These are phyloP conservation scores for Sphecodes monilicornis DNA, from an alignment of 2,888 invertebrate species.

Conservation along the genomic window DNA sequence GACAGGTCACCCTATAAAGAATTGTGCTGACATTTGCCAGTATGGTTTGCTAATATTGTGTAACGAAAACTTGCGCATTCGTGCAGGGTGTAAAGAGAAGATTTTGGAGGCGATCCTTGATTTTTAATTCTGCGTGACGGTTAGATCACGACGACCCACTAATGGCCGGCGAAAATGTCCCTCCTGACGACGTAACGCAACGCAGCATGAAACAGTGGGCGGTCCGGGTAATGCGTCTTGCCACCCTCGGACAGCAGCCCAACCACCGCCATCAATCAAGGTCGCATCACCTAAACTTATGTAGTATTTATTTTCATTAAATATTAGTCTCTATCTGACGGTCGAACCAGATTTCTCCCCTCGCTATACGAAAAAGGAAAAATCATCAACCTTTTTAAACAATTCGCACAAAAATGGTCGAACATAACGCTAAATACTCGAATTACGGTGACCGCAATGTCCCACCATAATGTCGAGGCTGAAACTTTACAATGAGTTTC, in stretches of 20 bases:
- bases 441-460: not conserved
- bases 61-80: not conserved
- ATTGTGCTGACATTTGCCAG: not conserved
- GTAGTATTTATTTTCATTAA: slow-evolving; percentile 84
- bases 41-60: not conserved
- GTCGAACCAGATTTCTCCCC: slow-evolving; percentile 19
- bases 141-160: slow-evolving; percentile 66
- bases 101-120: slow-evolving; percentile 23
- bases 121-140: slow-evolving; percentile 63
- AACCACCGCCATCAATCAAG: slow-evolving; percentile 82
- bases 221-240: slow-evolving; percentile 82
- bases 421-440: not conserved
- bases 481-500: not conserved
- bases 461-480: not conserved
- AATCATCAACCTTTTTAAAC: not conserved
- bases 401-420: not conserved
- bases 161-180: slow-evolving; percentile 71
- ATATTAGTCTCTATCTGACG: slow-evolving; percentile 57
- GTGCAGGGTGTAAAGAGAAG: not conserved
- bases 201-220: slow-evolving; percentile 72
- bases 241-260: slow-evolving; percentile 79
- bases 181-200: slow-evolving; percentile 68
- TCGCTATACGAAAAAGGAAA: not conserved
- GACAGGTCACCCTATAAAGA: not conserved
- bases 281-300: slow-evolving; percentile 80